Conservation (phyloP, 2,797 vertebrate genomes). For the Notamacropus eugenii region DNA sequence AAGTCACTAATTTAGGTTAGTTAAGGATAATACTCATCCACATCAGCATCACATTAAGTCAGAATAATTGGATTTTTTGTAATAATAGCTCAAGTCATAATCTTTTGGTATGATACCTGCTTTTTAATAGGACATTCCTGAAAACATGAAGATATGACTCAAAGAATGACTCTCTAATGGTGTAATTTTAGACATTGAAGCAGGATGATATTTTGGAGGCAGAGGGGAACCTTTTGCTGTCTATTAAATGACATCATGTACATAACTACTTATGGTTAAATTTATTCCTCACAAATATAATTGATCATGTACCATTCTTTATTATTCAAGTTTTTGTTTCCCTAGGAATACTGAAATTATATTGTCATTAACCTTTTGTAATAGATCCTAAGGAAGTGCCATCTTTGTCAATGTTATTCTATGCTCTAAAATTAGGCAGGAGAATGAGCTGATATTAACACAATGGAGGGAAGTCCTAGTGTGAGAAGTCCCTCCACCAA, state of each 20-base stretch:
- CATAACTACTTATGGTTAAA: slow-evolving; percentile 3
- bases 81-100: background rate
- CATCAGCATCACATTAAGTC: background rate
- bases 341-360: slow-evolving; percentile 34
- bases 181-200: slow-evolving; percentile 13
- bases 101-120: slow-evolving; percentile 28
- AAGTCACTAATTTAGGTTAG: background rate
- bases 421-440: slow-evolving; percentile 53
- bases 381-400: slow-evolving; percentile 32
- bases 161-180: slow-evolving; percentile 14
- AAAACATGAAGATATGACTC: background rate
- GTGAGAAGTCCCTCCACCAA: background rate
- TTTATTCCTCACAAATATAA: background rate
- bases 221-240: background rate
- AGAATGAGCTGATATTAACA: background rate
- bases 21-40: background rate
- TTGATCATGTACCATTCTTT: background rate
- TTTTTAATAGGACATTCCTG: slow-evolving; percentile 29
- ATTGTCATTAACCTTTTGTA: slow-evolving; percentile 23
- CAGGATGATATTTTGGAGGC: background rate
- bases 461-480: background rate
- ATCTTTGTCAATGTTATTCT: slow-evolving; percentile 37
- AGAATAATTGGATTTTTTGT: background rate
- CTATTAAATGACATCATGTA: slow-evolving; percentile 5
- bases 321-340: slow-evolving; percentile 31